phyloP scores from a whole-genome alignment of 2,888 invertebrate species.

The Phortica okadai region DNA sequence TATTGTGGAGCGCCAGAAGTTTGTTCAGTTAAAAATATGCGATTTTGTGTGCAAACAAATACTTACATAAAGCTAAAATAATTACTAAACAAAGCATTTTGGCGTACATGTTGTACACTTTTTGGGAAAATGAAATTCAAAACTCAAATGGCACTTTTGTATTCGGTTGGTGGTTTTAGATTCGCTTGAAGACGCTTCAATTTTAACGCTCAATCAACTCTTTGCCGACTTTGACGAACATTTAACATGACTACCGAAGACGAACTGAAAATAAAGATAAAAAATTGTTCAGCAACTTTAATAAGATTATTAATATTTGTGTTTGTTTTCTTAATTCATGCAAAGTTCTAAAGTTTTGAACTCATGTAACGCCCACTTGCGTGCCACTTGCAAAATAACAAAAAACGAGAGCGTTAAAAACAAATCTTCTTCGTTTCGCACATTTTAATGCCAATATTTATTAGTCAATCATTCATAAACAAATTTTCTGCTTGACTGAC shows the following conservation, averaged over 20 bases:
- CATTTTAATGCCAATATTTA: slow-evolving; percentile 57
- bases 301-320: slow-evolving; percentile 33
- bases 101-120: slow-evolving; percentile 31
- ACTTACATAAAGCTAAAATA: slow-evolving; percentile 69
- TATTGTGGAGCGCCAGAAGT: neutral
- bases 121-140: slow-evolving; percentile 18
- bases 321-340: slow-evolving; percentile 42
- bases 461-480: slow-evolving; percentile 58
- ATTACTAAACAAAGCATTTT: slow-evolving; percentile 62
- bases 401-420: slow-evolving; percentile 37
- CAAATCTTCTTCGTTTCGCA: slow-evolving; percentile 53
- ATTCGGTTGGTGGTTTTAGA: slow-evolving; percentile 7
- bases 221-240: slow-evolving; percentile 7
- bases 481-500: slow-evolving; percentile 50
- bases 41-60: neutral
- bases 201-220: neutral
- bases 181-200: slow-evolving; percentile 44
- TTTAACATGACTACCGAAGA: slow-evolving; percentile 17
- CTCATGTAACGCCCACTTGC: neutral
- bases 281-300: neutral
- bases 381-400: neutral
- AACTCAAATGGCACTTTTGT: slow-evolving; percentile 23
- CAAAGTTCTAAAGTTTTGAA: slow-evolving; percentile 37
- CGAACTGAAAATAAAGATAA: neutral
- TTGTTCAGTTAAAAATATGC: neutral